These are phyloP conservation scores for Omphaloscelis lunosa DNA, from an alignment of 2,888 invertebrate species.

Conservation along the genomic window DNA sequence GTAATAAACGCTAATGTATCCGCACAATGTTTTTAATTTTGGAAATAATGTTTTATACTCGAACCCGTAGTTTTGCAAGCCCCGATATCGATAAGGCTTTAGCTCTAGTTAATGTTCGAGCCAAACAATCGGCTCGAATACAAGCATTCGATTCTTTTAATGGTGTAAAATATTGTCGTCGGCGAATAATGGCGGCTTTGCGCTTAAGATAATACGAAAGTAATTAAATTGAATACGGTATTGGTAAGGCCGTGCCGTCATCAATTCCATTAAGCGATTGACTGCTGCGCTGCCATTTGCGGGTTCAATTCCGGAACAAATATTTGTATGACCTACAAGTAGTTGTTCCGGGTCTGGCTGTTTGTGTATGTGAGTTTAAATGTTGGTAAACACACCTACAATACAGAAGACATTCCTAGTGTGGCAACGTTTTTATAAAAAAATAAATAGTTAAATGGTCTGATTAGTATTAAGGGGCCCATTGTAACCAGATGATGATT, in stretches of 20 bases:
- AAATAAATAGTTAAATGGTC: slow-evolving; percentile 50
- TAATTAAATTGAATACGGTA: slow-evolving; percentile 53
- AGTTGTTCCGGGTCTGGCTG: no score
- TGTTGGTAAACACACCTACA: no score
- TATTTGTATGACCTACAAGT: no score
- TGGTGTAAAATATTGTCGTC: slow-evolving; percentile 39
- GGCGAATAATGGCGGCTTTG: slow-evolving; percentile 34
- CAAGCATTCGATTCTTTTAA: slow-evolving; percentile 18
- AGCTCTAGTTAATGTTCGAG: slow-evolving; percentile 22
- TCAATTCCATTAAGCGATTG: no score
- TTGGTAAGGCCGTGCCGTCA: no score
- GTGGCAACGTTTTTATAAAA: no score
- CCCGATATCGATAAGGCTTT: slow-evolving; percentile 34
- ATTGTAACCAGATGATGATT: slow-evolving; percentile 30
- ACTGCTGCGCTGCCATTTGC: no score
- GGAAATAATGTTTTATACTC: slow-evolving; percentile 55
- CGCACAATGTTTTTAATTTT: slow-evolving; percentile 38
- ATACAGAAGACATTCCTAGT: no score
- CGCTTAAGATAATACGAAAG: slow-evolving; percentile 36
- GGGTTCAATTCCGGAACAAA: no score
- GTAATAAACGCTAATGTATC: slow-evolving; percentile 69
- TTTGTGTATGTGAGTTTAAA: no score
- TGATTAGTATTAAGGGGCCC: slow-evolving; percentile 22
- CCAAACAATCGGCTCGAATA: slow-evolving; percentile 9
- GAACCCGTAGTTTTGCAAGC: slow-evolving; percentile 45